phyloP scores from a whole-genome alignment of 2,888 invertebrate species.

The Orchesellides sinensis region DNA sequence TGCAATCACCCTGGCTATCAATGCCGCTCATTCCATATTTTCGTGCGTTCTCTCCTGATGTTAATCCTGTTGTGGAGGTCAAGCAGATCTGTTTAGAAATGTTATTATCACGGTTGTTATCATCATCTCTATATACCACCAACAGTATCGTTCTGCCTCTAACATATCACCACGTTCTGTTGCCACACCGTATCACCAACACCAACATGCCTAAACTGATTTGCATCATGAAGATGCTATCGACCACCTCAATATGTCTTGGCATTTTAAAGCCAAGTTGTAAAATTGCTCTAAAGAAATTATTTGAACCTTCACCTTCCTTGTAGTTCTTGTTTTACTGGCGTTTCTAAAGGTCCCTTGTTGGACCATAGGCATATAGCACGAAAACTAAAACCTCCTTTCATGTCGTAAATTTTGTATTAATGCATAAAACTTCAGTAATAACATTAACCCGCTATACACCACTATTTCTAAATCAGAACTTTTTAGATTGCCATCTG shows the following conservation, averaged over 20 bases:
- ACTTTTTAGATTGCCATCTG: not conserved
- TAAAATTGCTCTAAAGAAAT: constrained; percentile 9
- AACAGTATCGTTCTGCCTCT: constrained; percentile 5
- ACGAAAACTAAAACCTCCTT: not conserved
- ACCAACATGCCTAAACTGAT: not conserved
- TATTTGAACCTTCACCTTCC: constrained; percentile 1
- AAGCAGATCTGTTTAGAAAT: constrained; percentile 31
- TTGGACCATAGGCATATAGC: not conserved
- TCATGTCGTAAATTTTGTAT: not conserved
- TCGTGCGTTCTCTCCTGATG: not conserved
- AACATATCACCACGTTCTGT: constrained; percentile 5
- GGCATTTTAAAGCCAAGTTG: not conserved
- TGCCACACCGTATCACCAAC: constrained; percentile 11
- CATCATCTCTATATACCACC: constrained; percentile 35
- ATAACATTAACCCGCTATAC: no score
- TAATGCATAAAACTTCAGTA: no score
- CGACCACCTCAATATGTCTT: not conserved
- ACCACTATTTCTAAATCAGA: not conserved
- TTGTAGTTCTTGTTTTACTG: not conserved
- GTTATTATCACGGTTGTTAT: constrained; percentile 37
- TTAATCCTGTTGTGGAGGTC: constrained; percentile 22
- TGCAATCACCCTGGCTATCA: not conserved
- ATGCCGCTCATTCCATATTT: not conserved
- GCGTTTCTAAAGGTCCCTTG: not conserved
- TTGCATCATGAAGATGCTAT: not conserved